A percentile compares a stretch with the other conserved stretches of the same genome.
Evolutionary conservation across 2,797 vertebrate species (phyloP).

Genomic region (Molossus alvarezi): DNA sequence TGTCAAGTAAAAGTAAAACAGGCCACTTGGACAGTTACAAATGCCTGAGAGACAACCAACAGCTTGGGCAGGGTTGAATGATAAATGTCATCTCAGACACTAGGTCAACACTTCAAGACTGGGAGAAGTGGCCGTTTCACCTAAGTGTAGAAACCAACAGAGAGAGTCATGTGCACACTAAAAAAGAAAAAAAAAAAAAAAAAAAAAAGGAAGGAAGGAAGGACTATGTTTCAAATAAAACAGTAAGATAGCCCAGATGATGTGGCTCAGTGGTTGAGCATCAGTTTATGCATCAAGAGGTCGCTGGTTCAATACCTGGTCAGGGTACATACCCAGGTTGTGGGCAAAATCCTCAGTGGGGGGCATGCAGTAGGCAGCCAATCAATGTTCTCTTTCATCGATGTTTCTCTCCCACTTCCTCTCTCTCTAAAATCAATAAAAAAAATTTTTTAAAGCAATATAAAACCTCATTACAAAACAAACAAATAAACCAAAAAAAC

Average conservation of each 20-base stretch:
- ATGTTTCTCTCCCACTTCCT: not conserved
- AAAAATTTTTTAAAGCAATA: not conserved
- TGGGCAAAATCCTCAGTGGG: no score
- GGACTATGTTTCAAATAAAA: not conserved
- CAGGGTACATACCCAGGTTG: no score
- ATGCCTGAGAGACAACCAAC: not conserved
- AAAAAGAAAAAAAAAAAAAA: not conserved
- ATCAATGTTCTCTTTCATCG: not conserved
- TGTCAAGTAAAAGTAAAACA: constrained; percentile 21
- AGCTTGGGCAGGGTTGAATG: not conserved
- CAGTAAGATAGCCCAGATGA: not conserved
- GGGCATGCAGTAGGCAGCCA: not conserved
- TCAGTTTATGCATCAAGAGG: no score
- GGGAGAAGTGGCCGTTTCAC: not conserved
- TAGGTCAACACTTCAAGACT: not conserved
- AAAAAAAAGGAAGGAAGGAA: not conserved
- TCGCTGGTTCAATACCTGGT: no score
- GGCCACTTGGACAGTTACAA: not conserved
- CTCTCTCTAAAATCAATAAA: not conserved
- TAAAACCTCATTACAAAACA: not conserved
- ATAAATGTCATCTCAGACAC: not conserved
- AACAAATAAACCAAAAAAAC: not conserved
- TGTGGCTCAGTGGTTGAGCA: no score
- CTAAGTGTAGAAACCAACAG: not conserved
- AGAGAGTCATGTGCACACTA: not conserved